phyloP scores from a whole-genome alignment of 2,113 vertebrate genomes.

The Ibidorhyncha struthersii region DNA sequence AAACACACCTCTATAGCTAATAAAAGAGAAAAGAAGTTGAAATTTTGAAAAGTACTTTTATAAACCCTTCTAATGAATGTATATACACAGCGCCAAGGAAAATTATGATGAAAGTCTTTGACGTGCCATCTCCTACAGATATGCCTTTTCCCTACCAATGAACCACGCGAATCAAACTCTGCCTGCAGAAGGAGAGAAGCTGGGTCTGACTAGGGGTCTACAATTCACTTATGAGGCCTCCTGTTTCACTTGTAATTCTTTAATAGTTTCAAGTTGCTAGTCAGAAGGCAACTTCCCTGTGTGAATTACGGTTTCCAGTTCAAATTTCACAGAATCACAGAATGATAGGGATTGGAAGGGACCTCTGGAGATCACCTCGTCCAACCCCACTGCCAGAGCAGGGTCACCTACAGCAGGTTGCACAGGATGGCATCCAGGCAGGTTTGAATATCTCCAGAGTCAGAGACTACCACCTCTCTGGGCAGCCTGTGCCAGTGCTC shows the following conservation, averaged over 20 bases:
- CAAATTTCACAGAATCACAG: not conserved
- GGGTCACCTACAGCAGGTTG: no score
- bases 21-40: not conserved
- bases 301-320: not conserved
- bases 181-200: not conserved
- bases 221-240: not conserved
- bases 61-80: not conserved
- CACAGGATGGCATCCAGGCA: no score
- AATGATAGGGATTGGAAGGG: no score
- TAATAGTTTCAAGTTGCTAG: not conserved
- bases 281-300: not conserved
- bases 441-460: no score
- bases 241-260: not conserved
- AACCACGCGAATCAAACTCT: not conserved
- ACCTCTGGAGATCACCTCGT: no score
- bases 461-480: no score
- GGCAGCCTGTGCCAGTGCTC: no score
- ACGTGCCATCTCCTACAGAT: not conserved
- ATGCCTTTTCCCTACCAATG: not conserved
- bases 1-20: not conserved
- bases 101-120: not conserved
- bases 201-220: not conserved
- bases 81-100: not conserved
- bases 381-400: no score
- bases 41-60: not conserved